Evolutionary conservation across 2,797 vertebrate genomes (phyloP).

Genomic region (Arrhamphus sclerolepis): DNA sequence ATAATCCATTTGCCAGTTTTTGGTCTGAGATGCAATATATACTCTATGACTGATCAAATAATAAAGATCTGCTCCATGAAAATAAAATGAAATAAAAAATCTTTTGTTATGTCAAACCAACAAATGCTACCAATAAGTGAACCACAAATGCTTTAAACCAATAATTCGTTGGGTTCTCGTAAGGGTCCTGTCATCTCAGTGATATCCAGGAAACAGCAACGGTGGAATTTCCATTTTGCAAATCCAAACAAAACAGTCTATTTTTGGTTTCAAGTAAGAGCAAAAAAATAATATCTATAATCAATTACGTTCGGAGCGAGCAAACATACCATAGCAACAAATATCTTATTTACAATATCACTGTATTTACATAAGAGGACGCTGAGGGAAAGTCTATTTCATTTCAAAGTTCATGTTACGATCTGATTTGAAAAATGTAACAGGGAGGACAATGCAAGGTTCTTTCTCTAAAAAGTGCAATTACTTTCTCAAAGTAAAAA

Average conservation of each 20-base stretch:
- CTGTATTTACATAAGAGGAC: constrained; percentile 80
- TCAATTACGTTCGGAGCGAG: constrained; percentile 76
- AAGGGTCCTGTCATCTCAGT: constrained; percentile 74
- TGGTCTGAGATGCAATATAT: constrained; percentile 74
- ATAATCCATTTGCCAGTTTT: constrained; percentile 64
- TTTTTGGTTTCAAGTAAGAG: constrained; percentile 82
- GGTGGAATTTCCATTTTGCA: constrained; percentile 55
- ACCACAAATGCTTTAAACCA: constrained; percentile 34
- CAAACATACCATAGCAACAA: constrained; percentile 74
- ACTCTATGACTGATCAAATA: constrained; percentile 74
- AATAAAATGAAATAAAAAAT: constrained; percentile 60
- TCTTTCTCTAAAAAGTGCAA: constrained; percentile 84
- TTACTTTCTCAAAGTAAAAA: constrained; percentile 85
- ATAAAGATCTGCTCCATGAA: constrained; percentile 54
- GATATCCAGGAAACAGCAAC: constrained; percentile 59
- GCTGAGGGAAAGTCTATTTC: constrained; percentile 67
- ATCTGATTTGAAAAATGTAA: constrained; percentile 74
- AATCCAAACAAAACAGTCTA: constrained; percentile 75
- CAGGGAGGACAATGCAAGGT: constrained; percentile 79
- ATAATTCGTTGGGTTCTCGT: constrained; percentile 47
- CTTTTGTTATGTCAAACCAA: constrained; percentile 46
- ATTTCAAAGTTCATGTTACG: constrained; percentile 69
- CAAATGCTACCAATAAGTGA: constrained; percentile 34
- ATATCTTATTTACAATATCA: constrained; percentile 83
- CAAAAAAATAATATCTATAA: constrained; percentile 74